Base-by-base conservation (phyloP, 2,113 vertebrate genomes). In the Nycticebus coucang region DNA sequence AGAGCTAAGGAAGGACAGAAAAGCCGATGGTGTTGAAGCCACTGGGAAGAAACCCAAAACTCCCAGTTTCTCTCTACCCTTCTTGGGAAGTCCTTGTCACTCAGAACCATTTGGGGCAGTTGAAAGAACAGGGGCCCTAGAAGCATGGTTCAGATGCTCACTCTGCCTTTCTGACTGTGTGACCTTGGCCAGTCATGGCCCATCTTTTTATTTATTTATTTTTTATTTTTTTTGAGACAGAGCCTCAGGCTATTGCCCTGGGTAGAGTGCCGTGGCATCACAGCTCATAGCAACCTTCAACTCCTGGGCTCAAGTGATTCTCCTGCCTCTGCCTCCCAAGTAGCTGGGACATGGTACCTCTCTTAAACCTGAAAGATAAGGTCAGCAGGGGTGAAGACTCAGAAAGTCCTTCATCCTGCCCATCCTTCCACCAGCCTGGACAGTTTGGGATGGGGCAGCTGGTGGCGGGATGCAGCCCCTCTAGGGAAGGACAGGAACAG, bases 351-450 rank as follows among this genome's bases (percentile, higher is more conserved):
- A 41, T 41, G 0, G 8, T 55, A 95, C 78, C 90, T 92, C 72
- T 88, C 93, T 79, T 79, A 92, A 90, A 85, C 60, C 94, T 87
- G 13, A 82, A 83, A 77, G 89, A 87, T 33, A 89, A 98, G 95
- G 85, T 95, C 90, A 28, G 18, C 55, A 30, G 86, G 45, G 75
- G 80, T 78, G 85, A 94, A 94, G 45, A 78, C 14, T 19, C 12
- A 62, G 55, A 66, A 64, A 55, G 79, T 57, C 77, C 71, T 53
- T 89, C 79, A 59, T 24, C 35, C 77, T 24, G 18, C 57, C 21
- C 17, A 60, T 14, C 8, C 71, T 60, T 50, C 81, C 21, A 12
- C 26, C 35, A 11, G 60, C 60, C 71, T 19, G 37, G 66, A 75
- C 2, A 12, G 66, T n/a, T 77, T 17, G 6, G 79, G 71, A 74